These are phyloP conservation scores for Epinephelus cyanopodus DNA, from an alignment of 2,113 vertebrate genomes.

Conservation along the genomic window DNA sequence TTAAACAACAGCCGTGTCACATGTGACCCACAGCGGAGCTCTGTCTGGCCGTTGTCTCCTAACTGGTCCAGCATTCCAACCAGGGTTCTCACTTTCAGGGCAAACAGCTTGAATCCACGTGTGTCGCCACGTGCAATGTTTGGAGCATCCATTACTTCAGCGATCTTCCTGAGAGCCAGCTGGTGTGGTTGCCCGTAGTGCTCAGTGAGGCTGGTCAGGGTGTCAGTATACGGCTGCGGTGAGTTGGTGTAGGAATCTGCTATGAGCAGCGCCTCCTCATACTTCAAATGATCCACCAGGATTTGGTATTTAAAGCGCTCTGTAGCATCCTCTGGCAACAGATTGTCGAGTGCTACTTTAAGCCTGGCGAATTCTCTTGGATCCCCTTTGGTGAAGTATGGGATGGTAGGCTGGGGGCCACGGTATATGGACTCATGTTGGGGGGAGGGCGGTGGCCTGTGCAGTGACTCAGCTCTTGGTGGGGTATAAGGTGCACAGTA, in stretches of 20 bases:
- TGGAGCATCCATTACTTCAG: background rate
- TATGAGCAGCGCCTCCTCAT: background rate
- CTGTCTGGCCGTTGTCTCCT: background rate
- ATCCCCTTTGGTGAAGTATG: background rate
- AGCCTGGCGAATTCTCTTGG: background rate
- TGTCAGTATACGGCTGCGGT: background rate
- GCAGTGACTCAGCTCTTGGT: no score
- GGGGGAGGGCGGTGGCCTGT: no score
- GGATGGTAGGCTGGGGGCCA: background rate
- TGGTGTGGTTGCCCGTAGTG: background rate
- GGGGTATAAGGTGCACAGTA: background rate
- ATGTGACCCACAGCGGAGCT: no score
- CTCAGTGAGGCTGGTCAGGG: background rate
- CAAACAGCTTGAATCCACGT: no score
- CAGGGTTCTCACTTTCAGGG: no score
- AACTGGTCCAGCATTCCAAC: no score
- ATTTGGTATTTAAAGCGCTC: background rate
- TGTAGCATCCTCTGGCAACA: background rate
- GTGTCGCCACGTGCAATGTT: background rate
- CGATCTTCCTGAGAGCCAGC: background rate
- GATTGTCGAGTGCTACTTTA: background rate
- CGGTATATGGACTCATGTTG: background rate
- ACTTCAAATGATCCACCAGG: background rate
- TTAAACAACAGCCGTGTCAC: no score
- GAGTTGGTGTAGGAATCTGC: background rate